Conservation (phyloP, 1,140 invertebrate genomes). For the Sipha flava region DNA sequence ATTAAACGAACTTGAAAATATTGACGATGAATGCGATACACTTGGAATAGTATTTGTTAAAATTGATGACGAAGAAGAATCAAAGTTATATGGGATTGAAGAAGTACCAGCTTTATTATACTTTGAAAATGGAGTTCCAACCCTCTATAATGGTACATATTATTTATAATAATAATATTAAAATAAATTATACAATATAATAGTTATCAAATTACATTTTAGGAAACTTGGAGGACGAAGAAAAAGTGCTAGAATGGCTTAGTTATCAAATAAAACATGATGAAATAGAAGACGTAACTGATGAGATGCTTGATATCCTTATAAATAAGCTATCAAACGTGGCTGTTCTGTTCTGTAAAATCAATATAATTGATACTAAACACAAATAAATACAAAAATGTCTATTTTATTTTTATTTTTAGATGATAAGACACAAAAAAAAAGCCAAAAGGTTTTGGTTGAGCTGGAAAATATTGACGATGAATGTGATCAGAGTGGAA, state of each 20-base stretch:
- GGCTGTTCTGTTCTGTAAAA: conserved; percentile 83
- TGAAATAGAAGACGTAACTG: conserved; percentile 88
- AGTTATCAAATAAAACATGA: conserved; percentile 74
- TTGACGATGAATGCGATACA: conserved; percentile 86
- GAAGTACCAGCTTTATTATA: conserved; percentile 76
- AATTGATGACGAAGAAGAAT: conserved; percentile 82
- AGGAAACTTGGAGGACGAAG: conserved; percentile 78
- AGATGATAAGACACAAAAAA: conserved; percentile 89
- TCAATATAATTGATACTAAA: conserved; percentile 34
- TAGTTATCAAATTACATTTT: conserved; percentile 7
- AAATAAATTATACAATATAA: background rate
- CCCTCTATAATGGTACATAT: conserved; percentile 64
- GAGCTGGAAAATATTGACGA: conserved; percentile 92
- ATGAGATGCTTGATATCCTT: conserved; percentile 88
- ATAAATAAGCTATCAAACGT: conserved; percentile 80
- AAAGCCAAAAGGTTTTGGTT: conserved; percentile 74
- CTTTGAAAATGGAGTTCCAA: conserved; percentile 84
- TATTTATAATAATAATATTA: background rate
- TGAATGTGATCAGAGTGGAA: conserved; percentile 84
- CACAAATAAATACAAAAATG: background rate
- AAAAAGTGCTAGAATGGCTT: conserved; percentile 81
- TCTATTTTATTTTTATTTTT: conserved; percentile 26
- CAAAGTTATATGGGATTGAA: conserved; percentile 82
- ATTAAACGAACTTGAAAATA: conserved; percentile 83
- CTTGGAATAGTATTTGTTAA: conserved; percentile 84